Evolutionary conservation across 2,797 vertebrate genomes (phyloP).

Genomic region (Thamnophis elegans): DNA sequence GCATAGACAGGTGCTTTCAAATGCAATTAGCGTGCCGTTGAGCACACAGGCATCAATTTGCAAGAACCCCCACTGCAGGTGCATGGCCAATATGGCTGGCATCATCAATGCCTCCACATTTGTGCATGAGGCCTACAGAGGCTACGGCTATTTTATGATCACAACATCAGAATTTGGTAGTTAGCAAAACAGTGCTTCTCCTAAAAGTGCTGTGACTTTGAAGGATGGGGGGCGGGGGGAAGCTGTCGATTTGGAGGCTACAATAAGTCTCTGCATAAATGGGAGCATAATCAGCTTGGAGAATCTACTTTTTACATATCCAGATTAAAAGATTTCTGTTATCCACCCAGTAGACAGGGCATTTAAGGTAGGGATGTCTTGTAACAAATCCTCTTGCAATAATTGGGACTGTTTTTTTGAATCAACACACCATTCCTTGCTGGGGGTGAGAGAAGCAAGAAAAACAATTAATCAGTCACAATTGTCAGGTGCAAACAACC

Average conservation of each 20-base stretch:
- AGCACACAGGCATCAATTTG: slow-evolving; percentile 28
- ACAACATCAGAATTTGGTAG: not conserved
- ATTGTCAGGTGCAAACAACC: not conserved
- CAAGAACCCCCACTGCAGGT: slow-evolving; percentile 22
- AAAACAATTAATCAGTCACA: not conserved
- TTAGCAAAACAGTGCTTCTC: not conserved
- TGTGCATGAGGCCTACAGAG: not conserved
- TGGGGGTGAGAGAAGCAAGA: not conserved
- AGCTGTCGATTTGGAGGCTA: not conserved
- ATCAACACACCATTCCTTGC: not conserved
- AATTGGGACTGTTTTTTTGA: not conserved
- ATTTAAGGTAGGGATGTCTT: not conserved
- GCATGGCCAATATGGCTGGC: slow-evolving; percentile 27
- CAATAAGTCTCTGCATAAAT: not conserved
- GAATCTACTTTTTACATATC: not conserved
- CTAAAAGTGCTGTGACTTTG: not conserved
- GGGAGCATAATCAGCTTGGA: not conserved
- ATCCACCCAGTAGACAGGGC: not conserved
- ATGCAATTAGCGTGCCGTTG: slow-evolving; percentile 22
- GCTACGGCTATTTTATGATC: not conserved
- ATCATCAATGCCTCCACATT: slow-evolving; percentile 15
- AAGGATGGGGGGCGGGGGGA: not conserved
- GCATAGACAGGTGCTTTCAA: slow-evolving; percentile 20
- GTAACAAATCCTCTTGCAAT: not conserved
- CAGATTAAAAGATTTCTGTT: not conserved